These are phyloP conservation scores for Nyctibius grandis DNA, from an alignment of 2,797 vertebrate species.

Conservation along the genomic window DNA sequence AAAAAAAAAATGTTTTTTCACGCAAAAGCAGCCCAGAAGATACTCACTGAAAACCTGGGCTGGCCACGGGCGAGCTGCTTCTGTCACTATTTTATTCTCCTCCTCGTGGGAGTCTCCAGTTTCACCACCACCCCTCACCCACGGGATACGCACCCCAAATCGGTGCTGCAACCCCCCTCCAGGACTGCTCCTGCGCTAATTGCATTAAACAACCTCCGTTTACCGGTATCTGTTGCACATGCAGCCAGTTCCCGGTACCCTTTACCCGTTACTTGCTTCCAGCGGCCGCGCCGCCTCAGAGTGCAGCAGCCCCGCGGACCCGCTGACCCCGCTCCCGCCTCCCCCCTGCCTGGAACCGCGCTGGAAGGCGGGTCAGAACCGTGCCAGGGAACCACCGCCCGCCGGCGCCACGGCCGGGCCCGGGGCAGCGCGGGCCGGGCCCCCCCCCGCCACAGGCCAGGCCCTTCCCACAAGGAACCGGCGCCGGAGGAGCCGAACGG, in stretches of 20 bases:
- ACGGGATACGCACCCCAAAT: no score
- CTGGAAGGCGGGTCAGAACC: background rate
- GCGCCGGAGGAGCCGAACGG: background rate
- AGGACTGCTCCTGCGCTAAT: background rate
- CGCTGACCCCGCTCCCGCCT: background rate
- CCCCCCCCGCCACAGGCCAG: no score
- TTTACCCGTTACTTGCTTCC: background rate
- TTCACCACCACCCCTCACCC: background rate
- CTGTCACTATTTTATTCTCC: background rate
- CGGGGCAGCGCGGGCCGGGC: background rate
- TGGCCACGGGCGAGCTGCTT: background rate
- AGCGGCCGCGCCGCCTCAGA: background rate
- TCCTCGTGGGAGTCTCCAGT: background rate
- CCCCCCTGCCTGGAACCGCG: background rate
- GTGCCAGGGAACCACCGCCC: background rate
- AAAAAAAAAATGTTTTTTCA: background rate
- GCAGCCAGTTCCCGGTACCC: background rate
- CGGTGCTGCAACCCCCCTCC: fast-evolving
- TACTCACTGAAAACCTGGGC: no score
- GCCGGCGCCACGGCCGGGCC: background rate
- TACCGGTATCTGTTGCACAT: fast-evolving
- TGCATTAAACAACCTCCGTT: fast-evolving
- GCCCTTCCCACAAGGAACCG: background rate
- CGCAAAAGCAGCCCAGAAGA: background rate
- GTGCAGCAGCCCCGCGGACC: background rate